Evolutionary conservation across 2,797 vertebrate genomes (phyloP), one percentile per base, ranked within the genome.

Genomic region (Intellagama lesueurii): DNA sequence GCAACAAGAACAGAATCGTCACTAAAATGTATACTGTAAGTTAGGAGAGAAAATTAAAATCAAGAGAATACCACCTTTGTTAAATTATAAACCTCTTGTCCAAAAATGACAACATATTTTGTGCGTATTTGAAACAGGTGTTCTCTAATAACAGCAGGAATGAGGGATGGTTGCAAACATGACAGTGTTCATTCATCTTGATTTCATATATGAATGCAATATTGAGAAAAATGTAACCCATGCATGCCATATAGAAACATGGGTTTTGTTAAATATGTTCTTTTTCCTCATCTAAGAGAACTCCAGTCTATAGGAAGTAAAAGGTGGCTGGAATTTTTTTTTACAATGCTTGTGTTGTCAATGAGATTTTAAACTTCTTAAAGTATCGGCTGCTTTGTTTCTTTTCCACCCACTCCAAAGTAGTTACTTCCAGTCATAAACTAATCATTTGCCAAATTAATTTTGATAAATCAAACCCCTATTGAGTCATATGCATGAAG

Each of bases 381-480:
- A 72, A 70, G 0, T 86, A 91, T 56, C 52, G 85, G 70, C 22
- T 89, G 44, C 44, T 86, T 8, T 83, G 81, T 16, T 89, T 87
- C 84, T 79, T 70, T 66, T 32, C 87, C 26, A 11, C 86, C 82
- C 40, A 78, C 32, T 81, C 40, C 64, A 86, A 92, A 93, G 19
- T 47, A 28, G 69, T 92, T 91, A 87, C 24, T 93, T 87, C 85
- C 4, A 91, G 88, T 91, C 91, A 90, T 81, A 82, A 91, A 90
- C 75, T 90, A 94, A 92, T 90, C 47, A 93, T 90, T 93, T 88
- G 40, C 82, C 79, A 94, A 92, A 93, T 94, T 91, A 87, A 93
- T 92, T 91, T 79, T 79, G 90, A 89, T 93, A 92, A 94, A 95
- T 92, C 83, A 94, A 93, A 91, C 88, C 72, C 76, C 47, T 35